Base-by-base conservation (phyloP, 1,140 invertebrate species). In the Neodiprion fabricii region DNA sequence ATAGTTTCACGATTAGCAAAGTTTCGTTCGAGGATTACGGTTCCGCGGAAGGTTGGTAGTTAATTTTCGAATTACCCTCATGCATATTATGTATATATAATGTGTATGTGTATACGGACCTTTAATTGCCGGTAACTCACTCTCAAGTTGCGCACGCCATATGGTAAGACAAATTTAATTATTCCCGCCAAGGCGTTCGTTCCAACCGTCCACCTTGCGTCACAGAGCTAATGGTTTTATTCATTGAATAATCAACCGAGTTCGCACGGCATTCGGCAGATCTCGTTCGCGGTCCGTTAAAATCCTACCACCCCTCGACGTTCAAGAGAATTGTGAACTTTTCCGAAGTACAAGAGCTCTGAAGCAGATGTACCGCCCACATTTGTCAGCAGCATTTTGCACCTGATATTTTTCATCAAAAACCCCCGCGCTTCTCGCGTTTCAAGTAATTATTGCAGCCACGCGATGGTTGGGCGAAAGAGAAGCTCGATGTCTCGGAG, bases 51-150 rank as follows among this genome's bases (percentile, higher is more conserved):
- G 3, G 53, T 61, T 61, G 53, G 53, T 14, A 61, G 53, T 61
- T 61, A 61, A 61, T 61, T 61, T 11, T 17, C n/a, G 53, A 61
- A 61, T 61, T 17, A 61, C 53, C 53, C 5, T 17, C 53, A 61
- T 61, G 53, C 28, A 40, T 40, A 40, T 40, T 40, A 40, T 40
- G 28, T 40, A 40, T 40, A 40, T 40, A 40, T 40, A 40, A 40
- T 40, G 5, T 61, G 14, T 61, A 61, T 4, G n/a, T 7, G 5
- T 40, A 61, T 61, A 61, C 53, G 53, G 53, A 17, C 53, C n/a
- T 61, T 61, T 61, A 61, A 61, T 61, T 61, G 53, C 53, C 53
- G 53, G 53, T 61, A 61, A 61, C 53, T 61, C 53, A 61, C 53
- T 61, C 53, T 61, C 53, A 61, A 61, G 53, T 17, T 61, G 11